Percentiles rank a stretch among this genome's conserved stretches.
phyloP scores from a whole-genome alignment of 2,113 vertebrate species.

The Poeciliopsis occidentalis region DNA sequence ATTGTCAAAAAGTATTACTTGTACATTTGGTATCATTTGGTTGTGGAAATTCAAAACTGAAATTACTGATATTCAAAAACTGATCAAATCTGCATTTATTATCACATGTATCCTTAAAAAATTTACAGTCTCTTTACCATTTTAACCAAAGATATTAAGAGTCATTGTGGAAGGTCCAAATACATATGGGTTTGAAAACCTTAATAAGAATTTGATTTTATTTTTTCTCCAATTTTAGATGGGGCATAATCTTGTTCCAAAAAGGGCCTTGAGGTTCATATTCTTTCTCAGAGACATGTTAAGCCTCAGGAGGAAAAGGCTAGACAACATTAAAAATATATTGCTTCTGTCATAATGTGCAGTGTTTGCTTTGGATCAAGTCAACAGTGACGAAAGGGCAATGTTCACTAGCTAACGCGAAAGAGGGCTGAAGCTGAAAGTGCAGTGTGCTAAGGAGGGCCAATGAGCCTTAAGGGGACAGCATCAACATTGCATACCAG shows the following conservation, averaged over 20 bases:
- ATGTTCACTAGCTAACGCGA: conserved; percentile 51
- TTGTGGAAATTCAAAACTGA: no score
- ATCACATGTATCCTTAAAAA: no score
- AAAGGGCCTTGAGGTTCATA: background rate
- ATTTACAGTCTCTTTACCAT: no score
- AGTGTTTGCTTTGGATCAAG: conserved; percentile 55
- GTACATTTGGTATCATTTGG: no score
- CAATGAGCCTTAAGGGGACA: conserved; percentile 32
- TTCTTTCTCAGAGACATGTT: background rate
- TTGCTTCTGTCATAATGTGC: conserved; percentile 52
- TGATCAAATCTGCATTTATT: no score
- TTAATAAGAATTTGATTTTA: background rate
- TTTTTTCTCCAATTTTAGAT: background rate
- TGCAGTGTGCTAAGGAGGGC: conserved; percentile 39
- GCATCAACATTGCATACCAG: conserved; percentile 47
- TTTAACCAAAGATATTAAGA: no score
- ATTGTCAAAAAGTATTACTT: no score
- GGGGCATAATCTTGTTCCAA: background rate
- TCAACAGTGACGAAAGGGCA: conserved; percentile 61
- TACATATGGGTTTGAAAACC: no score
- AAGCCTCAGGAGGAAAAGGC: background rate
- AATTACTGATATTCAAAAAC: no score
- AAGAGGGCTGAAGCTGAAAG: conserved; percentile 33
- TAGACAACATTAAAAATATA: conserved; percentile 1
- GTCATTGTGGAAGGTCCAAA: no score